Evolutionary conservation across 1,140 invertebrate genomes (phyloP).

Genomic region (Macrobrachium nipponense): DNA sequence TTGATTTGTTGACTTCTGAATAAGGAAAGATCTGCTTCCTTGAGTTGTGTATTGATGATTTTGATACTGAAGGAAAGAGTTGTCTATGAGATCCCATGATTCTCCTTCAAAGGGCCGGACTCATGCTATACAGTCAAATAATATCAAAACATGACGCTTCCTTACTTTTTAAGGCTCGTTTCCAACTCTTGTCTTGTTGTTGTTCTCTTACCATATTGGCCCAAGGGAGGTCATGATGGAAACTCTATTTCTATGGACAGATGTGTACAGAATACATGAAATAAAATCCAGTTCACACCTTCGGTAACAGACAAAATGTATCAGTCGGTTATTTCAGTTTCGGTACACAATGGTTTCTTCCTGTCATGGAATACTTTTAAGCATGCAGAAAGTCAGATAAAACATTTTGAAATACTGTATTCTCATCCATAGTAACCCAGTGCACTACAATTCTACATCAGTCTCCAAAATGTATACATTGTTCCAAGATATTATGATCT

Average conservation of each 20-base stretch:
- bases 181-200: no score
- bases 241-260: neutral
- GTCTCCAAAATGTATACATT: no score
- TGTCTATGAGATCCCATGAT: no score
- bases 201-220: neutral
- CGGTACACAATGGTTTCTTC: slow-evolving; percentile 2
- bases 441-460: no score
- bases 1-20: no score
- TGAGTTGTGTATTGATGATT: neutral
- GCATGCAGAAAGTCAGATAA: slow-evolving; percentile 15
- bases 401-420: neutral
- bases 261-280: neutral
- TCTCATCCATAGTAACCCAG: no score
- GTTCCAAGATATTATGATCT: neutral
- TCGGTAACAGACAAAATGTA: slow-evolving; percentile 4
- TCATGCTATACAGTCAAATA: no score
- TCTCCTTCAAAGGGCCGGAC: no score
- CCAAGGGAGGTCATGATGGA: neutral
- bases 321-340: neutral
- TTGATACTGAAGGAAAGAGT: neutral
- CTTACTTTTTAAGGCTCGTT: no score
- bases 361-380: neutral
- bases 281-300: slow-evolving; percentile 16
- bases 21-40: slow-evolving; percentile 2
- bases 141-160: no score